A percentile compares a stretch with the other conserved stretches of the same genome.
These are phyloP conservation scores for Incurvaria masculella DNA, from an alignment of 2,888 invertebrate genomes.

Conservation along the genomic window DNA sequence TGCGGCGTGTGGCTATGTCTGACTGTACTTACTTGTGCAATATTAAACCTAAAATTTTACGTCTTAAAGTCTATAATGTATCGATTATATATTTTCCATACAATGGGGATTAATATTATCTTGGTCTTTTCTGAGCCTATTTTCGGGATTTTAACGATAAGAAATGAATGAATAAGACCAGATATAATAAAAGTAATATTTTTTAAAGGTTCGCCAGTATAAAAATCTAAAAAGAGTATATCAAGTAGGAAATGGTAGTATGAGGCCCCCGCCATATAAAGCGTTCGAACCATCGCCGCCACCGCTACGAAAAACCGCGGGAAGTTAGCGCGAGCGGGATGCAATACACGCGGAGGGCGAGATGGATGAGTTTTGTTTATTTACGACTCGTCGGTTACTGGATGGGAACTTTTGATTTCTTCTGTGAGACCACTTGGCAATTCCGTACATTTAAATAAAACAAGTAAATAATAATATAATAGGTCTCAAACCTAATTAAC, in stretches of 20 bases:
- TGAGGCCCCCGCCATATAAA: not conserved
- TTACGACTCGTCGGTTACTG: not conserved
- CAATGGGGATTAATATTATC: not conserved
- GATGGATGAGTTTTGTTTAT: not conserved
- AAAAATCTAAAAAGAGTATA: not conserved
- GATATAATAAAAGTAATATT: not conserved
- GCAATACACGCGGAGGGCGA: not conserved
- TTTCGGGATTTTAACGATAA: not conserved
- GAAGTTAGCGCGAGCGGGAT: not conserved
- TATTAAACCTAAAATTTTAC: conserved; percentile 17
- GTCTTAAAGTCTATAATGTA: conserved; percentile 18
- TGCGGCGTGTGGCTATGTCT: conserved; percentile 52
- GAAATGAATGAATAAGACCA: not conserved
- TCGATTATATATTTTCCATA: not conserved
- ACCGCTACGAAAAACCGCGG: not conserved
- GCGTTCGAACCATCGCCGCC: not conserved
- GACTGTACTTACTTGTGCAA: conserved; percentile 16
- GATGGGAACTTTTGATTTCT: too few species aligned
- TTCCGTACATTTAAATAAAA: too few species aligned
- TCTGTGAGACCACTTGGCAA: too few species aligned
- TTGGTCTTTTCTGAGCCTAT: not conserved
- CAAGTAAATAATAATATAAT: too few species aligned
- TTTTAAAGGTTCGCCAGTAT: not conserved
- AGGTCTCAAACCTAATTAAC: too few species aligned
- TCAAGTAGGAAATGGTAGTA: not conserved